Percentiles rank a stretch among this genome's conserved stretches.
Evolutionary conservation across 2,113 vertebrate species (phyloP).

Genomic region (Microtus oregoni): DNA sequence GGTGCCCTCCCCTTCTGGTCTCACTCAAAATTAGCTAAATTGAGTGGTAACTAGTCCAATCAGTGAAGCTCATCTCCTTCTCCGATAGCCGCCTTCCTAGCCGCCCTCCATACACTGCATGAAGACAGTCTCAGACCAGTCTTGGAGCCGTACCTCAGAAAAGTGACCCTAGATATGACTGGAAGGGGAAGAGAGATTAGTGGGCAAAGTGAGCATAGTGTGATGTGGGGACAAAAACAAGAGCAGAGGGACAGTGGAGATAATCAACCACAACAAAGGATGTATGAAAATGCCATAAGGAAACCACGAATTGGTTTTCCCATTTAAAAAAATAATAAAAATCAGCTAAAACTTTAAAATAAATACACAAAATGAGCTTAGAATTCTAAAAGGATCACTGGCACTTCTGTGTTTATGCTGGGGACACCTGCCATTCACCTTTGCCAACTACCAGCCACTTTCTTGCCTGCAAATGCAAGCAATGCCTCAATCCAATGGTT

Average conservation of each 20-base stretch:
- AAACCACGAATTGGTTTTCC: not conserved
- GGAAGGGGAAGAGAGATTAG: not conserved
- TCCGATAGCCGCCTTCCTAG: not conserved
- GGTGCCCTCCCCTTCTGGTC: not conserved
- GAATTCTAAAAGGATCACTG: not conserved
- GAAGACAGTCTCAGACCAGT: not conserved
- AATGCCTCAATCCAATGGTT: not conserved
- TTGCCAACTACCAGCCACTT: not conserved
- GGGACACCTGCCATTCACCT: not conserved
- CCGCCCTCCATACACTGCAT: fast-evolving
- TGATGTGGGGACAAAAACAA: not conserved
- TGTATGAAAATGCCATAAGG: not conserved
- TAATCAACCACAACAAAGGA: not conserved
- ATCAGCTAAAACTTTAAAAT: not conserved
- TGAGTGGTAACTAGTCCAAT: not conserved
- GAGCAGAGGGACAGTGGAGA: not conserved
- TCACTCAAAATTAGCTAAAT: not conserved
- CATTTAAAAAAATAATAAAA: not conserved
- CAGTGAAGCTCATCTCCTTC: not conserved
- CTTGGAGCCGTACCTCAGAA: not conserved
- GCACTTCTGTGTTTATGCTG: not conserved
- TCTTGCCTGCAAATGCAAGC: not conserved
- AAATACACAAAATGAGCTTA: not conserved
- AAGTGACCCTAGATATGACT: not conserved
- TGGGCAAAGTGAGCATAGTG: too few relatives aligned